Evolutionary conservation across 2,888 invertebrate species (phyloP).

Genomic region (Seira musarum): DNA sequence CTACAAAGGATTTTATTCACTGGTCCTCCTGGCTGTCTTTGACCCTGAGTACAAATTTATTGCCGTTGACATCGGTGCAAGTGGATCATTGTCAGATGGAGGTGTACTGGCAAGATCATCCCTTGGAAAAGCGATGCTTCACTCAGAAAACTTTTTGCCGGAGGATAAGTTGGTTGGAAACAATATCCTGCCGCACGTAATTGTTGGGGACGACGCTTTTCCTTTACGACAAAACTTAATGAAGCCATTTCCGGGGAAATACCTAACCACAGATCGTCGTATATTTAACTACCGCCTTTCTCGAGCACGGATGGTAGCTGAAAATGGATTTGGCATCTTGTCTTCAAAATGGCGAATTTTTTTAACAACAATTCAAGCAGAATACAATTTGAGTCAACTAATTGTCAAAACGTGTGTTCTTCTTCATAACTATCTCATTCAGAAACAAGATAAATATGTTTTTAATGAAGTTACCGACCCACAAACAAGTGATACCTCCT

Average conservation of each 20-base stretch:
- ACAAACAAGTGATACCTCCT: background rate
- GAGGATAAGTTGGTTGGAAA: slow-evolving; percentile 25
- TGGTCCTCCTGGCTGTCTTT: slow-evolving; percentile 39
- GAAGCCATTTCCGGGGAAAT: slow-evolving; percentile 55
- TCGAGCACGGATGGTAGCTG: slow-evolving; percentile 56
- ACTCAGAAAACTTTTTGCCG: slow-evolving; percentile 51
- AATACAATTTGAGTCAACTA: background rate
- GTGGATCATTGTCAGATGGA: slow-evolving; percentile 51
- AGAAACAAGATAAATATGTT: background rate
- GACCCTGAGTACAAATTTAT: slow-evolving; percentile 47
- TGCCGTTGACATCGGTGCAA: slow-evolving; percentile 46
- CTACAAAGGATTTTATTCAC: slow-evolving; percentile 47
- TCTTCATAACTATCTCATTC: background rate
- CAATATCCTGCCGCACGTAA: slow-evolving; percentile 33
- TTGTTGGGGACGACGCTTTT: slow-evolving; percentile 62
- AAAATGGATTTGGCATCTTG: slow-evolving; percentile 64
- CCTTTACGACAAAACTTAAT: slow-evolving; percentile 50
- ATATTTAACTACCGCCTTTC: slow-evolving; percentile 62
- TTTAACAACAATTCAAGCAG: background rate
- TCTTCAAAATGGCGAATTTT: slow-evolving; percentile 23
- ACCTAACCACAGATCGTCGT: slow-evolving; percentile 1
- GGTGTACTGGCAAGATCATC: slow-evolving; percentile 38
- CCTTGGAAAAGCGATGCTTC: slow-evolving; percentile 17
- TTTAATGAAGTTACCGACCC: background rate
- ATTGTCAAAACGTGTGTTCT: background rate